Base-by-base conservation (phyloP, 2,888 invertebrate species). In the Zelleria hepariella region DNA sequence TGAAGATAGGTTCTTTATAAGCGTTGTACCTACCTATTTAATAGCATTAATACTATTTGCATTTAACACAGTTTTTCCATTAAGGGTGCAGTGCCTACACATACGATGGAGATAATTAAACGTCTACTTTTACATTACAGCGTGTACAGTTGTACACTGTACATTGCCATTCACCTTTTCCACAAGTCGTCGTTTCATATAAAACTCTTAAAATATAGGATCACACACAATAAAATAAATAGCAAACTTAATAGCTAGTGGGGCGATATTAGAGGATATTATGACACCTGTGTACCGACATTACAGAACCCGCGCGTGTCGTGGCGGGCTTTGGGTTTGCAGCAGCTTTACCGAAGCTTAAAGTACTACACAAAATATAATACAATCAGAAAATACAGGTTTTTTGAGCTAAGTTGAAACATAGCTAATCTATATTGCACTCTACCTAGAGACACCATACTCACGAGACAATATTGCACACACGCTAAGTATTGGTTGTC, bases 131-230 rank as follows among this genome's bases (percentile, higher is more conserved):
- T 21, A n/a, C n/a, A 59, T 84, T 85, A 56, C 78, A 95, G 99
- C 99, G 66, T 98, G 98, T 18, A 97, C 96, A 27, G 99, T n/a
- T 10, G 5, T 10, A 10, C 6, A 1, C 2, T 5, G 4, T 42
- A 10, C 15, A 10, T 15, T 5, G 4, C 32, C 2, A 42, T 10
- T 32, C 2, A 5, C 10, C 15, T 42, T 42, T 42, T n/a, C n/a
- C n/a, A 42, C 15, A 1, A 10, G 32, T 15, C 15, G 15, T 3
- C 10, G 1, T 42, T 42, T 15, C 2, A 15, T 15, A 15, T 15
- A 10, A 2, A 42, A 2, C 32, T 42, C 32, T 42, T 42, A 42
- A 42, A 42, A 42, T 42, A 10, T 42, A 42, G n/a, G n/a, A 42
- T 42, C 32, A 15, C 32, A 42, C 32, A 42, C 32, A 42, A 42